These are phyloP conservation scores for Spilarctia lutea DNA, from an alignment of 2,888 invertebrate species.

Conservation along the genomic window DNA sequence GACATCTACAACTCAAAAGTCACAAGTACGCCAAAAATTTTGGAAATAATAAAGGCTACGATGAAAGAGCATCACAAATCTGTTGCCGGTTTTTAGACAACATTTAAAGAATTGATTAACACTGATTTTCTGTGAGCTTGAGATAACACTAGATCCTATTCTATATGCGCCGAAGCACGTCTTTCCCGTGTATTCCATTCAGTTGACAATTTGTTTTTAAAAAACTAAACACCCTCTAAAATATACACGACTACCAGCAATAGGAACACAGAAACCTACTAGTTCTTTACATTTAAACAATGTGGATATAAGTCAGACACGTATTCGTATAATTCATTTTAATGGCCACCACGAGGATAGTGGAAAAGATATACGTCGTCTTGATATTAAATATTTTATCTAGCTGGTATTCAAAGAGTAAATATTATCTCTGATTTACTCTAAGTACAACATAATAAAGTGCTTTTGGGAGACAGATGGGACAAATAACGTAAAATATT, in stretches of 20 bases:
- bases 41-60: too few relatives aligned
- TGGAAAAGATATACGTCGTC: constrained; percentile 43
- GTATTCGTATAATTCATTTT: constrained; percentile 55
- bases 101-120: too few relatives aligned
- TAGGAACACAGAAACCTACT: neutral
- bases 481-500: constrained; percentile 9
- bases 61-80: too few relatives aligned
- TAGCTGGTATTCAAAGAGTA: constrained; percentile 32
- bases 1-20: too few relatives aligned
- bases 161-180: too few relatives aligned
- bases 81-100: too few relatives aligned
- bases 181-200: too few relatives aligned
- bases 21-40: too few relatives aligned
- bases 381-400: constrained; percentile 51
- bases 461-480: constrained; percentile 5
- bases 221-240: neutral
- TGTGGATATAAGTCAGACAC: constrained; percentile 37
- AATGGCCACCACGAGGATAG: constrained; percentile 49
- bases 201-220: neutral
- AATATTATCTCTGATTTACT: constrained; percentile 36
- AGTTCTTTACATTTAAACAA: constrained; percentile 31
- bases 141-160: too few relatives aligned
- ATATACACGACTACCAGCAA: neutral
- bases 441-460: constrained; percentile 18
- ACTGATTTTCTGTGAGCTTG: too few relatives aligned